Conservation (phyloP, 2,797 vertebrate species). For the Erethizon dorsatum region DNA sequence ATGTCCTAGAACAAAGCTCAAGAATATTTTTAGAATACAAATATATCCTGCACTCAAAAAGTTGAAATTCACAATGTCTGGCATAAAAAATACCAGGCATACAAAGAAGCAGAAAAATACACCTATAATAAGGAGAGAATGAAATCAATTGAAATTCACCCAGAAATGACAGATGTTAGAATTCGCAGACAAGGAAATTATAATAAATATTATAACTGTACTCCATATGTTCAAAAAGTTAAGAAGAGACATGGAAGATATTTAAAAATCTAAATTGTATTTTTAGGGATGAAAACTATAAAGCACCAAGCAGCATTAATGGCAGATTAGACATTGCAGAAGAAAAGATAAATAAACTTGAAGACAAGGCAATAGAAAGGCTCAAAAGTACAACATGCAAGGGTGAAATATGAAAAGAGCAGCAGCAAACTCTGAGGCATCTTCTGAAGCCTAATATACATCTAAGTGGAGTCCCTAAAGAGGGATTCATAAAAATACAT, state of each 20-base stretch:
- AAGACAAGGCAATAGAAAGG: not conserved
- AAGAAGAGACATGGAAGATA: not conserved
- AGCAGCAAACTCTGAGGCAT: not conserved
- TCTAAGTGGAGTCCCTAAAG: not conserved
- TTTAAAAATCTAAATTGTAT: not conserved
- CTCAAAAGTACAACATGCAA: not conserved
- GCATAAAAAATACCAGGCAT: not conserved
- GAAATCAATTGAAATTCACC: not conserved
- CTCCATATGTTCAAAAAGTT: not conserved
- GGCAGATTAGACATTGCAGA: not conserved
- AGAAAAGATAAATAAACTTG: not conserved
- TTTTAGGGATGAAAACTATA: not conserved
- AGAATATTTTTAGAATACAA: not conserved
- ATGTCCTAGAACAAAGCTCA: not conserved
- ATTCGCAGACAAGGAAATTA: not conserved
- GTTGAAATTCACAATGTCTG: not conserved
- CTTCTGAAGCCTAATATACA: not conserved
- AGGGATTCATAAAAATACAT: not conserved
- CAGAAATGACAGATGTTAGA: conserved; percentile 1
- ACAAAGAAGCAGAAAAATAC: not conserved
- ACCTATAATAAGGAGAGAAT: not conserved
- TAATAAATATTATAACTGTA: not conserved
- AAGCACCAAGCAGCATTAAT: not conserved
- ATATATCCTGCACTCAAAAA: not conserved
- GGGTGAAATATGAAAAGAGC: not conserved